Evolutionary conservation across 2,888 invertebrate genomes (phyloP).

Genomic region (Mesoligia furuncula): DNA sequence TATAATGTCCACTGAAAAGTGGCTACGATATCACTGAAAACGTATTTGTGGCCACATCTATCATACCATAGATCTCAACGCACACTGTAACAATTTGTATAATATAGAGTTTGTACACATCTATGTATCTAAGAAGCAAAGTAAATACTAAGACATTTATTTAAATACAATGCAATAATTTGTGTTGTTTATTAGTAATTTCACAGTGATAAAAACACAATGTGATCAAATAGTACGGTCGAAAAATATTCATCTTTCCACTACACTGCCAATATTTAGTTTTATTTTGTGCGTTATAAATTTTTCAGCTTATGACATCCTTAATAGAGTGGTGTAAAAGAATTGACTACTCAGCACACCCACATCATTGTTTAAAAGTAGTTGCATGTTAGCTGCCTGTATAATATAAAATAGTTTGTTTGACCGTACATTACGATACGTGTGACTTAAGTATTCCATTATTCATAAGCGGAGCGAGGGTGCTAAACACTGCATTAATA

Average conservation of each 20-base stretch:
- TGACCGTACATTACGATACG: not conserved
- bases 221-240: not conserved
- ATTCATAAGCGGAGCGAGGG: not conserved
- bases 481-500: no score
- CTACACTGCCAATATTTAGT: no score
- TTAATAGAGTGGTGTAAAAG: no score
- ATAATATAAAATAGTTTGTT: no score
- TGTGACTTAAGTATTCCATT: not conserved
- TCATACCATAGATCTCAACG: slow-evolving; percentile 21
- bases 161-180: not conserved
- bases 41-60: not conserved
- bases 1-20: not conserved
- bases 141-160: not conserved
- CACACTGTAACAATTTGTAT: slow-evolving; percentile 18
- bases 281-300: no score
- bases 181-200: not conserved
- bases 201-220: not conserved
- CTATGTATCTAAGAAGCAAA: not conserved
- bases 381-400: no score
- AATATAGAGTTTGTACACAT: slow-evolving; percentile 17
- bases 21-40: not conserved
- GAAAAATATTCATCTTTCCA: no score
- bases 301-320: no score
- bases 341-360: no score
- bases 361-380: no score